Evolutionary conservation across 2,113 vertebrate species (phyloP).

Genomic region (Sylvia atricapilla): DNA sequence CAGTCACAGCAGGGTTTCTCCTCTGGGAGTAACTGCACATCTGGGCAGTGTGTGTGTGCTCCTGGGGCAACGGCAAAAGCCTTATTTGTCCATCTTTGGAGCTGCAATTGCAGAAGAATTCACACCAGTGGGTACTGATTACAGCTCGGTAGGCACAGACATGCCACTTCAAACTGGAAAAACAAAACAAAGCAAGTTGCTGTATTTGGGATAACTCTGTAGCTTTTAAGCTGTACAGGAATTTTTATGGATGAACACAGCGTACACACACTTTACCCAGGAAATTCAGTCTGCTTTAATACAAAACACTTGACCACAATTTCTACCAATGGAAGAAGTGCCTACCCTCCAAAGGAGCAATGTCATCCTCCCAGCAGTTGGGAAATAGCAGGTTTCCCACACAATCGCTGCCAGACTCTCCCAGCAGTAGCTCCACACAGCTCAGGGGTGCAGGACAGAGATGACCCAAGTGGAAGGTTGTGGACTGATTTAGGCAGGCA

Average conservation of each 20-base stretch:
- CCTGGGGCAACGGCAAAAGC: neutral
- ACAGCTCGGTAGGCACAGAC: neutral
- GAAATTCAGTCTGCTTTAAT: neutral
- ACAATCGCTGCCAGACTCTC: neutral
- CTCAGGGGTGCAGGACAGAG: neutral
- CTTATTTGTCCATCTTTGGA: neutral
- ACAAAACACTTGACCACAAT: neutral
- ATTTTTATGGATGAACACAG: neutral
- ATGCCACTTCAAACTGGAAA: neutral
- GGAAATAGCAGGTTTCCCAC: neutral
- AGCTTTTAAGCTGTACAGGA: neutral
- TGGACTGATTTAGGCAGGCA: neutral
- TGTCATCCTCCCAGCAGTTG: neutral
- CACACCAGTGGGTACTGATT: neutral
- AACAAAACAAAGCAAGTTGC: neutral
- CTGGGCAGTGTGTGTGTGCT: neutral
- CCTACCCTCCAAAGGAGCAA: neutral
- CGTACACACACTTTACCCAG: neutral
- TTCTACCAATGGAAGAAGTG: neutral
- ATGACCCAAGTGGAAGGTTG: neutral
- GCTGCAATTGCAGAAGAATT: neutral
- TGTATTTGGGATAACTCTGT: neutral
- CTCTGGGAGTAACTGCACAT: neutral
- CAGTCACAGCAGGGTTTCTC: neutral
- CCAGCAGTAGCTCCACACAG: neutral